These are phyloP conservation scores for Drosophila kanapiae DNA, from an alignment of 1,140 invertebrate species.

Conservation along the genomic window DNA sequence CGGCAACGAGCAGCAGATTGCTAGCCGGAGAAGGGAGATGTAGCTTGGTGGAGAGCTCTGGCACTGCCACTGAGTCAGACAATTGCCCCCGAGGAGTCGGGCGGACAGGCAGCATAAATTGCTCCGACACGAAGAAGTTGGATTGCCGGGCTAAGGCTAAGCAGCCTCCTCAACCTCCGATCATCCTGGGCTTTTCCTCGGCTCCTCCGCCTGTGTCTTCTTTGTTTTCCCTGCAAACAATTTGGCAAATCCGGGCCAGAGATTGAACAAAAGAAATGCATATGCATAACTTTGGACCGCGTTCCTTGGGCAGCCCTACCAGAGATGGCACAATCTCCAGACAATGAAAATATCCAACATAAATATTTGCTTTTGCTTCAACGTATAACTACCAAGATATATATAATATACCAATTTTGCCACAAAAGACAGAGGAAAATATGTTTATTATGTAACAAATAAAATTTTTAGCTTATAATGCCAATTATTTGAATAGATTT, in stretches of 20 bases:
- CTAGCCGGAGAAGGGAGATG: constrained; percentile 5
- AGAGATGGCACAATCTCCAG: constrained; percentile 30
- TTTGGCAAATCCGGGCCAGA: constrained; percentile 67
- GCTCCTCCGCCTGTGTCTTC: constrained; percentile 28
- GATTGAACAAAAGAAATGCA: constrained; percentile 68
- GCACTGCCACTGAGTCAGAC: constrained; percentile 45
- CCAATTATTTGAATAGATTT: background rate
- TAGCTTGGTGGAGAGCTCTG: background rate
- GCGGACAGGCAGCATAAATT: constrained; percentile 76
- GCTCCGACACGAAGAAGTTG: constrained; percentile 48
- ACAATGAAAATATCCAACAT: background rate
- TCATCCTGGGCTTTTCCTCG: background rate
- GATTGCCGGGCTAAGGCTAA: constrained; percentile 56
- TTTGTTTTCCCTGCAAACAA: constrained; percentile 75
- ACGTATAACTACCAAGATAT: too few relatives aligned
- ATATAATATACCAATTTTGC: too few relatives aligned
- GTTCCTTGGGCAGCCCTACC: constrained; percentile 1
- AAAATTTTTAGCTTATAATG: background rate
- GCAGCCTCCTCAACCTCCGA: constrained; percentile 32
- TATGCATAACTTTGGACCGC: constrained; percentile 64
- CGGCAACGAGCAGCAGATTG: constrained; percentile 51
- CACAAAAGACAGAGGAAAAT: too few relatives aligned
- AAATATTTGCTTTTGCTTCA: too few relatives aligned
- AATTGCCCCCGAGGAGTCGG: constrained; percentile 59
- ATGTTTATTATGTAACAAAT: background rate